These are phyloP conservation scores for Mimumesa dahlbomi DNA, from an alignment of 2,888 invertebrate species.

Conservation along the genomic window DNA sequence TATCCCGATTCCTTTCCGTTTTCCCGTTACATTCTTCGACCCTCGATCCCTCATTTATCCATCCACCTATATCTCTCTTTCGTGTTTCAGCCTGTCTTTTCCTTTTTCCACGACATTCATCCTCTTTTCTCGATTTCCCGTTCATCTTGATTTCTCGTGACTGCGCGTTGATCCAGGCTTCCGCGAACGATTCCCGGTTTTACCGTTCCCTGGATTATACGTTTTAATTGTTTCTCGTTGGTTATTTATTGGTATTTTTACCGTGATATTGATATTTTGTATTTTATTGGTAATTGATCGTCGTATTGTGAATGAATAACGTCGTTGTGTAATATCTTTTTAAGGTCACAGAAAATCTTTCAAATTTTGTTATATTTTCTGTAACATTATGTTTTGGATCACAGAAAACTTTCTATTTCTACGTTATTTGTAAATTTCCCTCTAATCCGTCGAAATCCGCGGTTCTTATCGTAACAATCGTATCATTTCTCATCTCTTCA, in stretches of 20 bases:
- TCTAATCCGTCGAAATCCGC: too few relatives aligned
- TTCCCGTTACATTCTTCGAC: background rate
- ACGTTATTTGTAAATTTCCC: too few relatives aligned
- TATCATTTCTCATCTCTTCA: constrained; percentile 13
- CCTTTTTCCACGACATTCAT: constrained; percentile 23
- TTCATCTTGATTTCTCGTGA: constrained; percentile 17
- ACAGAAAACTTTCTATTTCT: too few relatives aligned
- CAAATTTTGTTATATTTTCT: too few relatives aligned
- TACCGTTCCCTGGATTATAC: background rate
- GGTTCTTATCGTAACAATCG: background rate
- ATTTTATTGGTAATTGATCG: too few relatives aligned
- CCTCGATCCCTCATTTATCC: constrained; percentile 13
- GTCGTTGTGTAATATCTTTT: too few relatives aligned
- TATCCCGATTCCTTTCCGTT: constrained; percentile 16
- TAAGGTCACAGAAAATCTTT: too few relatives aligned
- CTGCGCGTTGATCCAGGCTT: too few relatives aligned
- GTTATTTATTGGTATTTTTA: too few relatives aligned
- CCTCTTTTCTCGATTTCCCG: background rate
- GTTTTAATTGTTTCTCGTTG: background rate
- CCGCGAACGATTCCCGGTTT: background rate
- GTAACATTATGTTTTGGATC: too few relatives aligned
- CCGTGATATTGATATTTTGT: too few relatives aligned
- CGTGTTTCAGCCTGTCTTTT: constrained; percentile 22
- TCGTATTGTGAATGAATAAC: too few relatives aligned
- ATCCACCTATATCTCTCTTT: constrained; percentile 32